Conservation (phyloP, 1,140 invertebrate species). For the Zophobas morio region DNA sequence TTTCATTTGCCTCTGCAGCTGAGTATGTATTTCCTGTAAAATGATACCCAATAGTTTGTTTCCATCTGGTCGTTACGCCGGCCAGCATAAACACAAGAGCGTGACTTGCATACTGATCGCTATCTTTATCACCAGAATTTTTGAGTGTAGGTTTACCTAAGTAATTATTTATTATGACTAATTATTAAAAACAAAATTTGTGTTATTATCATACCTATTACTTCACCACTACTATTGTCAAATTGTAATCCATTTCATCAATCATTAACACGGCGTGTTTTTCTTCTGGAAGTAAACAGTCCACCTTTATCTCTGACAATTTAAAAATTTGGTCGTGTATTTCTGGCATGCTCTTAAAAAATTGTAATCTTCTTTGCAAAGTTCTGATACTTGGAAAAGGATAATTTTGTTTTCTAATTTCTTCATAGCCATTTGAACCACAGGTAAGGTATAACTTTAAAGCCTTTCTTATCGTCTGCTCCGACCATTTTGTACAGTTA, state of each 20-base stretch:
- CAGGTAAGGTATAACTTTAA: neutral
- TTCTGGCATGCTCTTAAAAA: neutral
- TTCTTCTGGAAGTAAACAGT: constrained; percentile 26
- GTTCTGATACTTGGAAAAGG: neutral
- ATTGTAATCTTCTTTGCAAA: neutral
- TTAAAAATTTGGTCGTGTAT: constrained; percentile 2
- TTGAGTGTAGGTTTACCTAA: constrained; percentile 15
- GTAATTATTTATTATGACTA: too few relatives aligned
- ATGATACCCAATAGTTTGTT: constrained; percentile 11
- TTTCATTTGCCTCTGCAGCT: neutral
- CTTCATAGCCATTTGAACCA: neutral
- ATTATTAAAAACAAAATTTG: too few relatives aligned
- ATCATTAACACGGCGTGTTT: constrained; percentile 17
- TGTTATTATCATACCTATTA: neutral
- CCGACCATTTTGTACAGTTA: neutral
- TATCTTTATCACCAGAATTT: constrained; percentile 1
- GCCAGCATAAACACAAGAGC: constrained; percentile 22
- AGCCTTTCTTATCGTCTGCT: neutral
- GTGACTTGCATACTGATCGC: constrained; percentile 10
- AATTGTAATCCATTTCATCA: constrained; percentile 31
- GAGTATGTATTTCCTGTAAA: constrained; percentile 9
- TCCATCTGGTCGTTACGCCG: constrained; percentile 24
- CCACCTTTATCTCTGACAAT: neutral
- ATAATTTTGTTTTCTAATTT: neutral
- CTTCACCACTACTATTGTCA: constrained; percentile 6